These are phyloP conservation scores for Venturia canescens DNA, from an alignment of 1,140 invertebrate genomes.

Conservation along the genomic window DNA sequence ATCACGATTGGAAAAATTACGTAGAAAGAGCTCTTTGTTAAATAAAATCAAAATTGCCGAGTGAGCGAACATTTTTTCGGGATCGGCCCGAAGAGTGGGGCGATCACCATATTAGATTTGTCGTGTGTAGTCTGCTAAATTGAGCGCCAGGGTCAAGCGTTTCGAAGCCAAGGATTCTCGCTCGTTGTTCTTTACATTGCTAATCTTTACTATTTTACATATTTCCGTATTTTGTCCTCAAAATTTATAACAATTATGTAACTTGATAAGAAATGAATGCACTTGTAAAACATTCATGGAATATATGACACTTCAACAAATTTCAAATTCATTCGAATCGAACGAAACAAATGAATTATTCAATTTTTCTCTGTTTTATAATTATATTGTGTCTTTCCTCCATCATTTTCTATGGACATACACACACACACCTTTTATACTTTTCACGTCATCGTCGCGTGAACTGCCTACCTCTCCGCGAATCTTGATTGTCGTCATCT, in stretches of 20 bases:
- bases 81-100: constrained; percentile 34
- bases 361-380: background rate
- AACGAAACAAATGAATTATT: constrained; percentile 50
- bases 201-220: background rate
- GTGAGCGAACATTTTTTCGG: background rate
- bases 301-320: background rate
- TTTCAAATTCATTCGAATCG: constrained; percentile 49
- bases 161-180: constrained; percentile 64
- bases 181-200: constrained; percentile 11
- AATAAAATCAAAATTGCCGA: background rate
- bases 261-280: constrained; percentile 3
- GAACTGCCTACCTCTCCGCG: background rate
- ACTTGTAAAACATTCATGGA: background rate
- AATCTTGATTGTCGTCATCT: background rate
- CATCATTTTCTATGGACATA: too few species aligned
- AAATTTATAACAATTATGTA: constrained; percentile 44
- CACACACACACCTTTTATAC: background rate
- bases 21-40: background rate
- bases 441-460: constrained; percentile 27
- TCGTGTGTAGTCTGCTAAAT: constrained; percentile 75
- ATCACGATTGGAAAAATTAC: background rate
- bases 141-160: constrained; percentile 72
- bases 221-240: background rate
- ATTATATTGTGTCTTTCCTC: too few species aligned
- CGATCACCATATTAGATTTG: constrained; percentile 67